Base-by-base conservation (phyloP, 2,797 vertebrate genomes). In the Phalloptychus januarius region DNA sequence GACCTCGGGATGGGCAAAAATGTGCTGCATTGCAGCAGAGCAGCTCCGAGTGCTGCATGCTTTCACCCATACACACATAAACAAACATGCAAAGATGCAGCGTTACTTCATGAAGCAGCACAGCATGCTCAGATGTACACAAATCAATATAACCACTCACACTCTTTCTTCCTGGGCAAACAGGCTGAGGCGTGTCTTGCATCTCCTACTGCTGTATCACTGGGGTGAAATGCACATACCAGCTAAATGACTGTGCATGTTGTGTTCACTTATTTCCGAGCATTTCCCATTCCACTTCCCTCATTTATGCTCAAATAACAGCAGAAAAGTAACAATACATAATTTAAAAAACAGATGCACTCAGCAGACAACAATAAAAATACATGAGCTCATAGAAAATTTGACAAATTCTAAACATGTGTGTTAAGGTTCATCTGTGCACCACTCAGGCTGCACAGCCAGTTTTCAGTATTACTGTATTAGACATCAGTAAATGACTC, bases 1-100 rank as follows among this genome's bases (percentile, higher is more conserved):
- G 86, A 94, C 93, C 93, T 92, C 89, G 78, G 91, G 86, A 87
- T 89, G 91, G 86, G 92, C 88, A 84, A 65, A 86, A 84, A 92
- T 81, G 81, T 93, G 92, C 95, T 96, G 95, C 95, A 96, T 93
- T 96, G 95, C 95, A 95, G 95, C 90, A 95, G 93, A 94, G 94
- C 86, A 85, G 90, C 93, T 87, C 91, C 85, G 88, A 90, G 87
- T 69, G 74, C 90, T 91, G 88, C 86, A 83, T 83, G 86, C 89
- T 86, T 81, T 84, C 83, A 72, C 82, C 7, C 88, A 75, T 79
- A 54, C 82, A 42, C 79, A 79, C 72, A 83, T 31, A 82, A 75
- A 71, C 54, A 80, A 20, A 83, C 61, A 81, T 50, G 77, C 65
- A 31, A 65, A 78, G 80, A 78, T 79, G 74, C 74, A 79, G 50